Evolutionary conservation across 2,113 vertebrate species (phyloP).

Genomic region (chimpanzee (Pan troglodytes)): NHGRI_mPanTro3-v2.1_pri NC_072407.2:40900001-40900500

Average conservation of each 20-base stretch:
- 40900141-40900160: not conserved
- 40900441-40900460: not conserved
- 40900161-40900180: not conserved
- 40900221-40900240: not conserved
- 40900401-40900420: not conserved
- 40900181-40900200: not conserved
- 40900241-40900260: not conserved
- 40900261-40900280: not conserved
- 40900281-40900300: not conserved
- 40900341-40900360: not conserved
- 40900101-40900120: not conserved
- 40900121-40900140: not conserved
- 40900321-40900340: not conserved
- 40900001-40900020: not conserved
- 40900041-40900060: not conserved
- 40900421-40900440: not conserved
- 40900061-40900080: not conserved
- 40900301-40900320: not conserved
- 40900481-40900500: constrained; percentile 9
- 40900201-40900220: not conserved
- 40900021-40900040: not conserved
- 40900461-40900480: not conserved
- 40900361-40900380: not conserved
- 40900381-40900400: not conserved
- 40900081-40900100: not conserved